phyloP scores from a whole-genome alignment of 2,113 vertebrate genomes.

The Conger conger region DNA sequence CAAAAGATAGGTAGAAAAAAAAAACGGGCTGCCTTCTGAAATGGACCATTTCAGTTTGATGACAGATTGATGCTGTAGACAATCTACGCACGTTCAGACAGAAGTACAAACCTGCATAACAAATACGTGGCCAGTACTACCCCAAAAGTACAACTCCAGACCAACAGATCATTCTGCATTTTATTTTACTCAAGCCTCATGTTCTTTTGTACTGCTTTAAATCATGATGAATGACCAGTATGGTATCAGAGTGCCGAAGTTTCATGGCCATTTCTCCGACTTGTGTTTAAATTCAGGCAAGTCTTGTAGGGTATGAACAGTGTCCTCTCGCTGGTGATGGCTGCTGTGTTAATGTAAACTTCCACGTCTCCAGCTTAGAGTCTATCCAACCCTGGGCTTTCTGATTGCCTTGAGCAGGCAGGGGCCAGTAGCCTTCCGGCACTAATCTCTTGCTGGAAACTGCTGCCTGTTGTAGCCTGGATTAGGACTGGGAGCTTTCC shows the following conservation, averaged over 20 bases:
- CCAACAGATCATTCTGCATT: too few relatives aligned
- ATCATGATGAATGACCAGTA: background rate
- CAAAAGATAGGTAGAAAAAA: too few relatives aligned
- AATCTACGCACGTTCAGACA: too few relatives aligned
- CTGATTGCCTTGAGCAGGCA: background rate
- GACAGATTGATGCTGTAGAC: too few relatives aligned
- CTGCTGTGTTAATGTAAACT: background rate
- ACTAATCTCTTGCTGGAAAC: constrained; percentile 15
- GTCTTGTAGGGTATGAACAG: background rate
- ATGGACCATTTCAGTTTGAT: too few relatives aligned
- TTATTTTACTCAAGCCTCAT: background rate
- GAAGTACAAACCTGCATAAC: too few relatives aligned
- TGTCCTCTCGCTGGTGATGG: background rate
- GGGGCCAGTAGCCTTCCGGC: background rate
- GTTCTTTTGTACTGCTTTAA: background rate
- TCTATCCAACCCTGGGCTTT: background rate
- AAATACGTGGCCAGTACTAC: too few relatives aligned
- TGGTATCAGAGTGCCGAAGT: background rate
- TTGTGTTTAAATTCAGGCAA: background rate
- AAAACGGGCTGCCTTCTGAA: too few relatives aligned
- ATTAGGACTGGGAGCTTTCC: constrained; percentile 5
- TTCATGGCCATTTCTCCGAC: background rate
- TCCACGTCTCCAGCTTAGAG: too few relatives aligned
- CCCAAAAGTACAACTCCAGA: too few relatives aligned
- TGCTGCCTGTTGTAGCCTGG: background rate